Conservation (phyloP, 2,797 vertebrate species). For the Diceros bicornis region DNA sequence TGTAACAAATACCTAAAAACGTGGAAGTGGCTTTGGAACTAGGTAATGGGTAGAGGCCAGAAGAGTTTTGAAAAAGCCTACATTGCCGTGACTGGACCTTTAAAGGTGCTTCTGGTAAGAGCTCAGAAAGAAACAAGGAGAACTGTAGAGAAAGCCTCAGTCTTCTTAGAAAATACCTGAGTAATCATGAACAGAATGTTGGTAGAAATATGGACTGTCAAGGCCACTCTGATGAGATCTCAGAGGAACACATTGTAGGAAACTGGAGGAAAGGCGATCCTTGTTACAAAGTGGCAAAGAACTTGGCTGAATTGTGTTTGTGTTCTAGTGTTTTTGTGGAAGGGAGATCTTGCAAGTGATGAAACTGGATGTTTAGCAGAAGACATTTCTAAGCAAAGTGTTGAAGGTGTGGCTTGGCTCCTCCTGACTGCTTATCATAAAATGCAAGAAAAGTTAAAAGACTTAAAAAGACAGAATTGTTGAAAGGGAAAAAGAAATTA, state of each 20-base stretch:
- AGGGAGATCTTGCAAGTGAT: background rate
- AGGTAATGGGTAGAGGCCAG: background rate
- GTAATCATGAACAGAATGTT: background rate
- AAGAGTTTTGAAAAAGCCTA: background rate
- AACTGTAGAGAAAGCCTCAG: background rate
- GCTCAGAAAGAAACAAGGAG: background rate
- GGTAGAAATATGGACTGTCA: background rate
- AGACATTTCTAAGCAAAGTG: background rate
- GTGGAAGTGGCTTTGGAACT: background rate
- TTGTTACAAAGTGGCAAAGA: background rate
- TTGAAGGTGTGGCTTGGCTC: background rate
- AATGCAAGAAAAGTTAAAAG: background rate
- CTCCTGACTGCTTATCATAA: background rate
- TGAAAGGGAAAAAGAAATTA: background rate
- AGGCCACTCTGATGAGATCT: background rate
- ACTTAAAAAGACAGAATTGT: background rate
- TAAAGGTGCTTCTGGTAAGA: background rate
- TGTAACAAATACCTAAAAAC: background rate
- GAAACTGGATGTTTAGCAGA: background rate
- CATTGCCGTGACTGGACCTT: background rate
- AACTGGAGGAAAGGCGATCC: background rate
- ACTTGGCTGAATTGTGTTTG: background rate
- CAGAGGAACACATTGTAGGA: background rate
- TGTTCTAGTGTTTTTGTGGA: background rate
- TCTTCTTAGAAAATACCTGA: background rate